Evolutionary conservation across 2,113 vertebrate species (phyloP), one percentile per base, ranked within the genome.

Genomic region (Vicugna pacos): DNA sequence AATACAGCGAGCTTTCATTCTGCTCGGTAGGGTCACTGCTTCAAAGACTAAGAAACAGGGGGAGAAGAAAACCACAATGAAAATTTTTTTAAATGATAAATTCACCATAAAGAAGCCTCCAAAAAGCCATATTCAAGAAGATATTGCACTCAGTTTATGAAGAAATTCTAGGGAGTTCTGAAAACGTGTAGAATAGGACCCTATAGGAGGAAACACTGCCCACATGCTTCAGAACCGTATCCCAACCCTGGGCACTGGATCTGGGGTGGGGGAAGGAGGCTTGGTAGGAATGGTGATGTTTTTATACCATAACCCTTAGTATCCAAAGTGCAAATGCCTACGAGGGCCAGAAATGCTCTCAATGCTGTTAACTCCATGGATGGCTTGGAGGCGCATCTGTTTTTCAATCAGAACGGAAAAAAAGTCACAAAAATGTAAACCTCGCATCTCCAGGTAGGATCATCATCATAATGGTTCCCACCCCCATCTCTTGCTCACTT

Each of bases 241-340:
- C 64, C 42, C 10, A 12, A 22, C 42, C 52, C 87, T 15, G 26
- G 35, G 79, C 17, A n/a, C 42, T 24, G 1, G 28, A 26, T 48
- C 60, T 32, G 20, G 60, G 48, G 35, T 35, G 35, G 46, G 28
- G 19, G 38, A 22, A 76, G n/a, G 7, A 32, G 19, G 48, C 42
- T 42, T 69, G 20, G n/a, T 2, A 70, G 46, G 35, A 5, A 65
- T 11, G n/a, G 30, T 3, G 13, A 32, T 24, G n/a, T 5, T 50
- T 87, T 84, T 52, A 30, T n/a, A 17, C 4, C 1, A 0, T 17
- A 28, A 60, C 0, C 1, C 0, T 7, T 1, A 32, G 32, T 12
- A 50, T 10, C 70, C 56, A 56, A 42, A 35, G 38, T 8, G 20
- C n/a, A 82, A 15, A 83, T 1, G 32, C 35, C 38, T 12, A 1